Evolutionary conservation across 2,888 invertebrate genomes (phyloP), one percentile per base, ranked within the genome.

Genomic region (Drosophila acutilabella): DNA sequence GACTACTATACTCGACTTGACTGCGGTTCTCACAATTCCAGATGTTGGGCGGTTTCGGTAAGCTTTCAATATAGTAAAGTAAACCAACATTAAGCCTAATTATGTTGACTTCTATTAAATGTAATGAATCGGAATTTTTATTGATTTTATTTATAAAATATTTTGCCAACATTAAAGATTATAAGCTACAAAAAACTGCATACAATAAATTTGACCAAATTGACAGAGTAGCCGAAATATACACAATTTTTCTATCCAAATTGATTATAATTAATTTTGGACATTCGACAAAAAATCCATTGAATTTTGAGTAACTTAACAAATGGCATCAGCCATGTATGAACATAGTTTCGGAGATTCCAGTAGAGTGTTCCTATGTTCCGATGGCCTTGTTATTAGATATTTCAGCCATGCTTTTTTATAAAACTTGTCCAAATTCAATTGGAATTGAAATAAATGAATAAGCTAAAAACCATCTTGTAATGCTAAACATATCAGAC

Each of bases 11-110:
- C 23, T 20, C 20, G 36, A 14, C 40, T 48, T n/a, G 8, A 11
- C n/a, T 71, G 64, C 36, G 76, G 53, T 40, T 75, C 44, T n/a
- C 70, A 53, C 18, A 44, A 52, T 64, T 64, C 18, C 52, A 61
- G 40, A 30, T 53, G 44, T 61, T 33, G 26, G 30, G 10, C 14
- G 16, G 26, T 16, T 45, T 40, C 16, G n/a, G 11, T 8, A 10
- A 26, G 18, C 45, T 36, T 13, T 10, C n/a, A 11, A 33, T 26
- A 23, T 13, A 33, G 36, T 18, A 18, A 36, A 48, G 38, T n/a
- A 51, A 52, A 41, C 30, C 16, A 47, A 13, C 57, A 30, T 14
- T 45, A 45, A 45, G n/a, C 10, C 3, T 20, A 14, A 44, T 33
- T 33, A 13, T 33, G 16, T 16, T 26, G 5, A 11, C 26, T 26